These are phyloP conservation scores for Scaptomyza graminum DNA, from an alignment of 1,140 invertebrate genomes.

Conservation along the genomic window DNA sequence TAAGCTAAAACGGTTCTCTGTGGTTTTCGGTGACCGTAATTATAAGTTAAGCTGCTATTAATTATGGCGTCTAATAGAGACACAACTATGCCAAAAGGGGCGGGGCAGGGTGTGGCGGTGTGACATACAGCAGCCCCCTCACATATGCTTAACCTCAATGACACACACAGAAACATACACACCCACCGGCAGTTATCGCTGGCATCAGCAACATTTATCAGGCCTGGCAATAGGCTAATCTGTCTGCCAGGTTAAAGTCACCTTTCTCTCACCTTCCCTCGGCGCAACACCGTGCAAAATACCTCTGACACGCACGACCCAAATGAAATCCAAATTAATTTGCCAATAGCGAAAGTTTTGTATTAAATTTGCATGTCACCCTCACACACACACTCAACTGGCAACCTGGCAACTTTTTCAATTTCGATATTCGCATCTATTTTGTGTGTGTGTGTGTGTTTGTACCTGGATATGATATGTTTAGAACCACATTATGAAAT, in stretches of 20 bases:
- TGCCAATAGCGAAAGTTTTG: constrained; percentile 63
- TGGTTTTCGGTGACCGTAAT: constrained; percentile 76
- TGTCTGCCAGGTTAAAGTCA: constrained; percentile 62
- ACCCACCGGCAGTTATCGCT: constrained; percentile 9
- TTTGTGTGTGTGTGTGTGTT: constrained; percentile 33
- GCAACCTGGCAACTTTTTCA: constrained; percentile 66
- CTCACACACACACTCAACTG: constrained; percentile 8
- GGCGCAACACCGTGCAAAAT: constrained; percentile 9
- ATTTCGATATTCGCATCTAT: constrained; percentile 56
- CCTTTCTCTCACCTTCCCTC: background rate
- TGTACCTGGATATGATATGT: constrained; percentile 55
- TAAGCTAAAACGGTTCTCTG: constrained; percentile 73
- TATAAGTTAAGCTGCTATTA: constrained; percentile 81
- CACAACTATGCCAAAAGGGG: constrained; percentile 6
- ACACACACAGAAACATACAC: constrained; percentile 21
- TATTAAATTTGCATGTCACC: constrained; percentile 70
- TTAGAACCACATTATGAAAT: constrained; percentile 50
- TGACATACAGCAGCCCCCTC: background rate
- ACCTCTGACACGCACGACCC: constrained; percentile 39
- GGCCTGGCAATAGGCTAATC: constrained; percentile 54
- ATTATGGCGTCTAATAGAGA: constrained; percentile 70
- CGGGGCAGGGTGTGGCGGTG: background rate
- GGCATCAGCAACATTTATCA: constrained; percentile 63
- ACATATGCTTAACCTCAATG: constrained; percentile 55
- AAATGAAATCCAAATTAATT: constrained; percentile 76